A percentile compares a stretch with the other conserved stretches of the same genome.
Evolutionary conservation across 2,888 invertebrate genomes (phyloP).

Genomic region (Gymnoscelis rufifasciata): DNA sequence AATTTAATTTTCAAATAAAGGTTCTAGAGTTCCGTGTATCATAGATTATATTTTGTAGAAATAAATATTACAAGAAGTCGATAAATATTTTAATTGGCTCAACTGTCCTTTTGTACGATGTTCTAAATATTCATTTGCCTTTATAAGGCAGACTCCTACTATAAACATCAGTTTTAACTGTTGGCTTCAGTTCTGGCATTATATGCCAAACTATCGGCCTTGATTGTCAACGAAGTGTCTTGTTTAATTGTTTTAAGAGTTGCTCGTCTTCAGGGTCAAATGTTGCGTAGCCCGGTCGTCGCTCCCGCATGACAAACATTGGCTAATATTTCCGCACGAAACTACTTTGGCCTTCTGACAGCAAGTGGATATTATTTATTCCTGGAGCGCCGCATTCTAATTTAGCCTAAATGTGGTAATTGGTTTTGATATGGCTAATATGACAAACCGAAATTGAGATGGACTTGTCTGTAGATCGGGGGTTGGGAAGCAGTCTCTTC

Average conservation of each 20-base stretch:
- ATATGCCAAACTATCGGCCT: conserved; percentile 4
- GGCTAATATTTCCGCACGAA: conserved; percentile 48
- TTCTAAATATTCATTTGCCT: neutral
- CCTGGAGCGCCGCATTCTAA: conserved; percentile 21
- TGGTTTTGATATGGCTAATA: conserved; percentile 12
- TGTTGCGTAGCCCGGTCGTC: conserved; percentile 47
- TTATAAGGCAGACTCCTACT: neutral
- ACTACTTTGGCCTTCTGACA: conserved; percentile 52
- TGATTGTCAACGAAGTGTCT: conserved; percentile 1
- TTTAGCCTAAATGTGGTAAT: conserved; percentile 19
- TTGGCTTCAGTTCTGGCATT: neutral
- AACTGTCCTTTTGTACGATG: conserved; percentile 1
- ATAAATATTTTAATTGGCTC: neutral
- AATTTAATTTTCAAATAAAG: conserved; percentile 51
- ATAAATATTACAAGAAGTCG: too few relatives aligned
- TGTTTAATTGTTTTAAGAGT: conserved; percentile 2
- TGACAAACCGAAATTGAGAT: neutral
- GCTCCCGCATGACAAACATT: conserved; percentile 44
- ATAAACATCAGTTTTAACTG: neutral
- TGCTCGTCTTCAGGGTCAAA: conserved; percentile 26
- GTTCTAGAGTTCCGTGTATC: conserved; percentile 35
- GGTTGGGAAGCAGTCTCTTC: too few relatives aligned
- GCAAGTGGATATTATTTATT: conserved; percentile 34
- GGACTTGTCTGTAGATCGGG: too few relatives aligned
- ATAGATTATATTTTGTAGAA: conserved; percentile 33